Base-by-base conservation (phyloP, 2,113 vertebrate species). In the Numida meleagris region DNA sequence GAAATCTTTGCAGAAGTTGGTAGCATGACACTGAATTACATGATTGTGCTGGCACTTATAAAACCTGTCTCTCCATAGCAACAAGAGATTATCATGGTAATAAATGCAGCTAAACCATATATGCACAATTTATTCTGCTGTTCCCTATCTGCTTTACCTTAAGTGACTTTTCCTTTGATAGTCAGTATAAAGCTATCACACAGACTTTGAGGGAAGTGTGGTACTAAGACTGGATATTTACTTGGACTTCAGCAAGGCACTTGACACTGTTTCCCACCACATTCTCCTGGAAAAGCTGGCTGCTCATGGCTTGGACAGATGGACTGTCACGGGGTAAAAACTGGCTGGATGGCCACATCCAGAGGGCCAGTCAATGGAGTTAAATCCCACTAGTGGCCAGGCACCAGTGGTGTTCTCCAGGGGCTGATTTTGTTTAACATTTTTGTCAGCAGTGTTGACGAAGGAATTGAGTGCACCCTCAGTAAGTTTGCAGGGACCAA, bases 21-120 rank as follows among this genome's bases (percentile, higher is more conserved):
- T 79, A 73, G 27, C 80, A 83, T 93, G 82, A 70, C 76, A 84
- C n/a, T 45, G 81, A 78, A 50, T 45, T 81, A 45, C n/a, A 23
- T 0, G 0, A 38, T 62, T 86, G 57, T 94, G 51, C 65, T 93
- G 93, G 82, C 88, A 93, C 7, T 0, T 82, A 78, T 58, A 62
- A 85, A 88, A 91, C 25, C 55, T 73, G 38, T 67, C 58, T 95
- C 76, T 94, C 94, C 92, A 79, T 94, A 91, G 96, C 96, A 96
- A 96, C 95, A 66, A 58, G 84, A 93, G 73, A 86, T 75, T 63
- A 94, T 78, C 23, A 10, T 66, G 62, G 68, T 72, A 84, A 86
- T 58, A 84, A 46, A 81, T 36, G 63, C 78, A 85, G 45, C 67
- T 80, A 73, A 82, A 31, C 59, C 33, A 67, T 62, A 84, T 45